phyloP scores from a whole-genome alignment of 1,140 invertebrate species.

The Oreohelix idahoensis region DNA sequence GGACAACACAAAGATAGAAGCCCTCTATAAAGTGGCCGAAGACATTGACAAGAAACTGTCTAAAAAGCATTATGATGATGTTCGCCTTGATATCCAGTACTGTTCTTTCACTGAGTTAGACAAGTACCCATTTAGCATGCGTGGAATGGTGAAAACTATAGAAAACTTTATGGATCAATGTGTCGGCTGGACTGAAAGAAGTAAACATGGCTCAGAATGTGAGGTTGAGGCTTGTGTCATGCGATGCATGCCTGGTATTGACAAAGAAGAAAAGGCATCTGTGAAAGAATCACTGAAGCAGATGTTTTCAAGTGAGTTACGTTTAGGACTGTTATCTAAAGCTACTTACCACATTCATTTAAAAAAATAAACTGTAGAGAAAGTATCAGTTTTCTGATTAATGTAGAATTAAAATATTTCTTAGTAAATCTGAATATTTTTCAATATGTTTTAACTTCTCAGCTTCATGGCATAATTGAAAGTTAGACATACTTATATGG shows the following conservation, averaged over 20 bases:
- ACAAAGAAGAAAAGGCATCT: conserved; percentile 11
- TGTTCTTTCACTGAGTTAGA: conserved; percentile 1
- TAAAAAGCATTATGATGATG: conserved; percentile 12
- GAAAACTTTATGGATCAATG: conserved; percentile 20
- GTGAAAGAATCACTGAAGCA: background rate
- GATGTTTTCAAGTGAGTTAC: background rate
- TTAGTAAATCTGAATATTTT: no score
- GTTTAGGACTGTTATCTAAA: no score
- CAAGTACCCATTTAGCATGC: conserved; percentile 1
- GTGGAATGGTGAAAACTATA: conserved; percentile 24
- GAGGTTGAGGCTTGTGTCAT: background rate
- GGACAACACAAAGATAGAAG: background rate
- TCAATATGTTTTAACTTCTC: no score
- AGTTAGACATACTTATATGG: no score
- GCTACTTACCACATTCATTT: no score
- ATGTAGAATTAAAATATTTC: no score
- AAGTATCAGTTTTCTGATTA: no score
- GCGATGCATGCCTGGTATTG: background rate
- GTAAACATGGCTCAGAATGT: background rate
- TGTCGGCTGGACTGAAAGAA: background rate
- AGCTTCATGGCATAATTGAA: no score
- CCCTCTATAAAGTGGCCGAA: background rate
- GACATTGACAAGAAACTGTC: conserved; percentile 13
- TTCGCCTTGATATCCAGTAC: conserved; percentile 11
- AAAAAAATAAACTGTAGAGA: no score